Conservation (phyloP, 2,113 vertebrate genomes). For the Periophthalmus modestus region DNA sequence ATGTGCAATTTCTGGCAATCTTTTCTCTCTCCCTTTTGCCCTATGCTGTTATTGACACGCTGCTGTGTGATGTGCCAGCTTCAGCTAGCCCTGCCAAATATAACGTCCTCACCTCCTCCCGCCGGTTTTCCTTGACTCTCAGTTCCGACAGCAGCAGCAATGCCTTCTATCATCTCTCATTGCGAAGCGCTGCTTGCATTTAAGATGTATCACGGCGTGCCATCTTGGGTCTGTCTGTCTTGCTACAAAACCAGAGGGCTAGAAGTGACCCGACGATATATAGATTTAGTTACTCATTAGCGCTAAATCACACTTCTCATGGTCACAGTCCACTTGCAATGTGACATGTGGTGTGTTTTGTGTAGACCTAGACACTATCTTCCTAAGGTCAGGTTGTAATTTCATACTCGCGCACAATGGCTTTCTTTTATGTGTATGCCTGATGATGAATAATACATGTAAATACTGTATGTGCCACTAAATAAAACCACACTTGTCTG, state of each 20-base stretch:
- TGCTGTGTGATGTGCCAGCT: conserved; percentile 39
- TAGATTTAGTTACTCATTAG: not conserved
- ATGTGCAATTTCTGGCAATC: conserved; percentile 1
- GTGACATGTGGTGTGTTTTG: conserved; percentile 21
- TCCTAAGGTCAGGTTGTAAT: conserved; percentile 51
- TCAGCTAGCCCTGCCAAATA: conserved; percentile 99
- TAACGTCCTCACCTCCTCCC: conserved; percentile 96
- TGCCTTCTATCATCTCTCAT: conserved; percentile 99
- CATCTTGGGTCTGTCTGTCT: conserved; percentile 1
- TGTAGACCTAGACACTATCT: conserved; percentile 29
- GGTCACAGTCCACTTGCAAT: not conserved
- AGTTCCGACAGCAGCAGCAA: conserved; percentile 99
- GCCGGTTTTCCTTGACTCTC: conserved; percentile 97
- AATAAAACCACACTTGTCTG: conserved; percentile 29
- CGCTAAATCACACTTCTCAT: not conserved
- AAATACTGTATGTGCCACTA: conserved; percentile 33
- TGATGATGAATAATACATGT: conserved; percentile 62
- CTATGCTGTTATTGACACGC: not conserved
- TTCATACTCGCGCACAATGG: conserved; percentile 18
- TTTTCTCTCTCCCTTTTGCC: conserved; percentile 9
- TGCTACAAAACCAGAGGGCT: conserved; percentile 2
- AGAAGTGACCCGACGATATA: not conserved
- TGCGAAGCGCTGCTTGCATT: conserved; percentile 97
- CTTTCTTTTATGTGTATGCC: conserved; percentile 35
- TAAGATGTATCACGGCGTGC: conserved; percentile 68